Evolutionary conservation across 2,888 invertebrate genomes (phyloP), one percentile per base, ranked within the genome.

Genomic region (Amaurobius ferox): DNA sequence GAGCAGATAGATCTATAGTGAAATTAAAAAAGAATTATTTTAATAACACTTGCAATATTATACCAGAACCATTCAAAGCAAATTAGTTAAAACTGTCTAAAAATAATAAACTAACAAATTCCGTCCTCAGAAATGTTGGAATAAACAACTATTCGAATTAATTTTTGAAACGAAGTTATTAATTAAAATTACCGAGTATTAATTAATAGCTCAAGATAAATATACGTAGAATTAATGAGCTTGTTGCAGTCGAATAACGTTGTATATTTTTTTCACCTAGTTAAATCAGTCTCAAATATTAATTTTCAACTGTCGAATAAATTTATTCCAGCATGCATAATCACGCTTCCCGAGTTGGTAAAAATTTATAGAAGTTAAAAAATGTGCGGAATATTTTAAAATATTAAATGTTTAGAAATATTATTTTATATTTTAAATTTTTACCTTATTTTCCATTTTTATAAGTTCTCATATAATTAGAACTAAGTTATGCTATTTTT

Each of bases 131-230:
- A 55, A 55, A 55, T 19, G 23, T 55, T 55, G 55, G 55, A 19
- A 23, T 55, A 23, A 55, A 55, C 23, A 55, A 55, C 55, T 55
- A 55, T 23, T 1, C 55, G 23, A 3, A 55, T 55, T 55, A 55
- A 55, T 55, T 55, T 55, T 55, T 55, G 55, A 16, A 55, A 23
- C 23, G 55, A 55, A 55, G 55, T 55, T 55, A 55, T 55, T 55
- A 55, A 55, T 55, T 55, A 55, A 55, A 55, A 55, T 55, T 55
- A 55, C 55, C 23, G 55, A 55, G 23, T 55, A 55, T 55, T 55
- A 55, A 55, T 55, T 55, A 55, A 55, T 19, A 55, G 19, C 23
- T 23, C 55, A 11, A 23, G 23, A 16, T 19, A 23, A 55, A 3
- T 55, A 23, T 55, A 5, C 23, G 55, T 2, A 3, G 5, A 55